Evolutionary conservation across 2,888 invertebrate genomes (phyloP).

Genomic region (Euphydryas editha): DNA sequence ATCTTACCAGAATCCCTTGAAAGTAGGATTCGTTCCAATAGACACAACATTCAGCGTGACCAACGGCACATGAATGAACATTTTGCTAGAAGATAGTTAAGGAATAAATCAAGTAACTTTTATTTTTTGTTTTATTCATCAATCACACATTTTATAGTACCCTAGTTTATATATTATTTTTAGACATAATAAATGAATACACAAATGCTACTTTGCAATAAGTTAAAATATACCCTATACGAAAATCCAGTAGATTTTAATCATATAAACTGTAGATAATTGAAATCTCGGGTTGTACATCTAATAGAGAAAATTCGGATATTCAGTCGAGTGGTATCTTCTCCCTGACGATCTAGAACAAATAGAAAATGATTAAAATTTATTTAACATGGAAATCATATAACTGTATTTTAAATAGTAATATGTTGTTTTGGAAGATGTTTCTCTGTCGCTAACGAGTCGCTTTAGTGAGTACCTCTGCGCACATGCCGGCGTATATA

Average conservation of each 20-base stretch:
- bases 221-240: constrained; percentile 12
- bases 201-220: constrained; percentile 33
- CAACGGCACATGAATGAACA: constrained; percentile 91
- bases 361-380: constrained; percentile 32
- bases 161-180: constrained; percentile 6
- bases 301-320: constrained; percentile 17
- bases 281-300: not conserved
- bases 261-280: not conserved
- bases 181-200: constrained; percentile 35
- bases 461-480: constrained; percentile 87
- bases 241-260: constrained; percentile 10
- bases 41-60: constrained; percentile 94
- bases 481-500: constrained; percentile 92
- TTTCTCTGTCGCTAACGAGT: not conserved
- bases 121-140: constrained; percentile 20
- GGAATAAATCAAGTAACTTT: constrained; percentile 9
- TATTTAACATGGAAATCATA: not conserved
- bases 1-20: constrained; percentile 89
- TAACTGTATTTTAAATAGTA: not conserved
- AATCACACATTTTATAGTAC: constrained; percentile 7
- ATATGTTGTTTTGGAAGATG: not conserved
- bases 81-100: constrained; percentile 87
- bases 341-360: constrained; percentile 88
- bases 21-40: constrained; percentile 92
- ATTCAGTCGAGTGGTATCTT: constrained; percentile 88